Percentiles rank a stretch among this genome's conserved stretches.
Evolutionary conservation across 2,797 vertebrate genomes (phyloP).

Genomic region (Valencia hispanica): DNA sequence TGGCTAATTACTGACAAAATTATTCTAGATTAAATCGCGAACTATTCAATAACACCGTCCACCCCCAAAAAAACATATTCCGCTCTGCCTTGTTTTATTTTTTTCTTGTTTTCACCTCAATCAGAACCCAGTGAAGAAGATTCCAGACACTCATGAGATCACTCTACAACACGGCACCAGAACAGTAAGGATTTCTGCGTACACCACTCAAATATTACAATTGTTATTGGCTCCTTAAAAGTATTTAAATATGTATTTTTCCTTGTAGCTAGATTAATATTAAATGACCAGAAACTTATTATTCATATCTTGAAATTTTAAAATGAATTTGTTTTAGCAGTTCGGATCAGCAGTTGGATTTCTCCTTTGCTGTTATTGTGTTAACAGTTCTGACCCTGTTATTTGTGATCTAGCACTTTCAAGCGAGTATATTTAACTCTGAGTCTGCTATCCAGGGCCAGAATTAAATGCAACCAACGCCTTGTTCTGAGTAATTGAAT

Average conservation of each 20-base stretch:
- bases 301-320: neutral
- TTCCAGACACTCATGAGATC: conserved; percentile 97
- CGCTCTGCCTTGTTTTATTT: conserved; percentile 9
- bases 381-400: neutral
- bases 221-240: conserved; percentile 1
- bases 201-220: neutral
- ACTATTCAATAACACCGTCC: neutral
- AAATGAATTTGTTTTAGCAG: conserved; percentile 12
- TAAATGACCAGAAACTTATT: neutral
- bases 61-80: conserved; percentile 14
- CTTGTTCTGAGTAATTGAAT: conserved; percentile 9
- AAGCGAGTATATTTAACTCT: neutral
- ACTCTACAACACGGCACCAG: conserved; percentile 92
- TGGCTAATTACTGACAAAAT: conserved; percentile 17
- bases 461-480: conserved; percentile 16
- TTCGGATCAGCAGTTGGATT: conserved; percentile 6
- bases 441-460: conserved; percentile 11
- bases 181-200: conserved; percentile 83
- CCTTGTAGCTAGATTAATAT: neutral
- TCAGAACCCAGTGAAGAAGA: conserved; percentile 94
- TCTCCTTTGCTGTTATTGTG: conserved; percentile 1
- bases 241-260: neutral
- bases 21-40: conserved; percentile 10
- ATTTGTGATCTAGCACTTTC: neutral
- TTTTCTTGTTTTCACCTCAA: conserved; percentile 16